Percentiles rank a stretch among this genome's conserved stretches.
Conservation (phyloP, 2,113 vertebrate species). For the zebrafish (Danio rerio) region DNA sequence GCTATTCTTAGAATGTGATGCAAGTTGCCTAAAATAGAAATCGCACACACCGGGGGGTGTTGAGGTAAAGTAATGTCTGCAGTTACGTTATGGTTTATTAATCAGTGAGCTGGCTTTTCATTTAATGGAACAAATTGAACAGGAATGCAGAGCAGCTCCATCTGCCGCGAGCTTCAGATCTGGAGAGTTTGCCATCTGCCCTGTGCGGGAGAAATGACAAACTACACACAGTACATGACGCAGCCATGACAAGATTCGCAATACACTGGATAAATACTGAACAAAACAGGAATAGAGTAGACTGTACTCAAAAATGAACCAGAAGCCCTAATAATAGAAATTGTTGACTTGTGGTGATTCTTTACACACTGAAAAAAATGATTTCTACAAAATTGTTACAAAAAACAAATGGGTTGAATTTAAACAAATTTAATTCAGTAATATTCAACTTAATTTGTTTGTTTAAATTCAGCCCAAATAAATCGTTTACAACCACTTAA, state of each 20-base stretch:
- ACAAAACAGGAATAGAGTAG: background rate
- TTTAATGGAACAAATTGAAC: background rate
- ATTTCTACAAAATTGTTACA: too few species aligned
- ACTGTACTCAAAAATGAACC: background rate
- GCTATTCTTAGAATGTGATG: background rate
- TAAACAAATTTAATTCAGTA: too few species aligned
- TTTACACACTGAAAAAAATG: background rate
- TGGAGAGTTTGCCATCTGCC: conserved; percentile 4
- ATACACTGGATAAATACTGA: background rate
- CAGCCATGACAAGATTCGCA: background rate
- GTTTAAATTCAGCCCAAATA: too few species aligned
- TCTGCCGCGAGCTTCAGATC: conserved; percentile 4
- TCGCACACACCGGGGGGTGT: background rate
- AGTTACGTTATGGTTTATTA: conserved; percentile 7
- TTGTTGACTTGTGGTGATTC: background rate
- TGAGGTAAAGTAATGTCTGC: background rate
- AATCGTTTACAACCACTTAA: too few species aligned
- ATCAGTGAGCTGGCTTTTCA: background rate
- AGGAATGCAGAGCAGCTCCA: conserved; percentile 20
- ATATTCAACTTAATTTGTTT: too few species aligned
- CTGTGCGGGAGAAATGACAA: background rate
- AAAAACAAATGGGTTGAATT: too few species aligned
- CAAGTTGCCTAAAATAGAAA: background rate
- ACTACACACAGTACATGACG: background rate
- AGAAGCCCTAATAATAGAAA: background rate